phyloP scores from a whole-genome alignment of 1,140 invertebrate genomes.

The Drosophila subpulchrella region DNA sequence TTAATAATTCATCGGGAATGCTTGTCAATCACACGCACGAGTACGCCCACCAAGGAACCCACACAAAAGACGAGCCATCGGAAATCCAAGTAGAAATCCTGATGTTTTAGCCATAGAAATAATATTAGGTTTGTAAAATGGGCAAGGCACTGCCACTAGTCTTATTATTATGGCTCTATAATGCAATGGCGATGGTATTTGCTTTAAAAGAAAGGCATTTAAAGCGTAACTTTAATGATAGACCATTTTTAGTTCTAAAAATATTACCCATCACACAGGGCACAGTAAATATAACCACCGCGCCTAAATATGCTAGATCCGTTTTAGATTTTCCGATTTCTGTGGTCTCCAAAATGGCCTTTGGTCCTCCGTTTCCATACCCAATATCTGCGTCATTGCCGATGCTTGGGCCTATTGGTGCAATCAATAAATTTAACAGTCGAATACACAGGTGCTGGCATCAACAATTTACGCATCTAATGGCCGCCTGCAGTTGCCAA shows the following conservation, averaged over 20 bases:
- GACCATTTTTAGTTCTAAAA: conserved; percentile 1
- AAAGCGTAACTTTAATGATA: neutral
- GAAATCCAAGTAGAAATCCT: neutral
- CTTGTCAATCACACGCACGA: conserved; percentile 72
- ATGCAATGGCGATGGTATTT: too few species aligned
- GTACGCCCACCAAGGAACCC: conserved; percentile 21
- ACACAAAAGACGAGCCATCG: conserved; percentile 7
- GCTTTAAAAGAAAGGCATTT: neutral
- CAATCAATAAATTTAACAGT: conserved; percentile 83
- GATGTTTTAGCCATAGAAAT: neutral
- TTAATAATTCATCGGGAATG: conserved; percentile 79
- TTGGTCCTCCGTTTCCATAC: conserved; percentile 10
- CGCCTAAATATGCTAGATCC: conserved; percentile 15
- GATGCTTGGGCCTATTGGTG: conserved; percentile 55
- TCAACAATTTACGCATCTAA: conserved; percentile 26
- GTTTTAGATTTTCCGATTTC: conserved; percentile 2
- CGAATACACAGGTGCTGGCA: conserved; percentile 68
- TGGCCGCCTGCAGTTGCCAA: conserved; percentile 16
- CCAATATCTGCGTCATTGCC: conserved; percentile 7
- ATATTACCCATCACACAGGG: neutral
- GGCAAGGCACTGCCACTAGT: neutral
- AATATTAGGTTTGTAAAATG: conserved; percentile 9
- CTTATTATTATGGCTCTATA: neutral
- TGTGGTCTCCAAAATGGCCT: conserved; percentile 6
- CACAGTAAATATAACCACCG: conserved; percentile 11